Evolutionary conservation across 2,113 vertebrate species (phyloP).

Genomic region (Tiliqua scincoides): DNA sequence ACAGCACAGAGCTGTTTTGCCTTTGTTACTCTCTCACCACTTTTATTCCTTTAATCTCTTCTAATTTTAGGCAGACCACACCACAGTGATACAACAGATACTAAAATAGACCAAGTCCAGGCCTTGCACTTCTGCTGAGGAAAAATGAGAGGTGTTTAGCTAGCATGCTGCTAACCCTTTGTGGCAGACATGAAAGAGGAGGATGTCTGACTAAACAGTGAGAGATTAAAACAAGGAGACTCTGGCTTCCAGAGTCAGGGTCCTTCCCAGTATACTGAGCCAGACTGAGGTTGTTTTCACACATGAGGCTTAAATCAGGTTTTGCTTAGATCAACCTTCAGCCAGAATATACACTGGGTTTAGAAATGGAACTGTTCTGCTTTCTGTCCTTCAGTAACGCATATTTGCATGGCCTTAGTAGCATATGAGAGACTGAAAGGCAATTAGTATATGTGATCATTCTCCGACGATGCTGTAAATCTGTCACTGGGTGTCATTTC

Average conservation of each 20-base stretch:
- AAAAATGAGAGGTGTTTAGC: not conserved
- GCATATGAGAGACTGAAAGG: not conserved
- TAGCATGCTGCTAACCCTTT: not conserved
- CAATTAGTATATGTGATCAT: not conserved
- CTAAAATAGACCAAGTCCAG: slow-evolving; percentile 4
- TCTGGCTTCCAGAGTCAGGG: not conserved
- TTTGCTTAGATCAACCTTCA: not conserved
- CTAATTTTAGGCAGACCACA: slow-evolving; percentile 15
- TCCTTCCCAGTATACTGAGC: not conserved
- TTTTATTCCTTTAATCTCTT: slow-evolving; percentile 22
- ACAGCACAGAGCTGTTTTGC: not conserved
- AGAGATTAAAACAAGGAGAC: not conserved
- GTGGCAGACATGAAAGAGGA: not conserved
- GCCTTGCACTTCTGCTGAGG: not conserved
- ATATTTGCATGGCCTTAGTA: no score
- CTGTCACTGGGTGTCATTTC: no score
- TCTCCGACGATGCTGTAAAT: not conserved
- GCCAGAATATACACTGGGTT: not conserved
- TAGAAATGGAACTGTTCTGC: not conserved
- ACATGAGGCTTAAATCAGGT: not conserved
- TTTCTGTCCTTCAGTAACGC: not conserved
- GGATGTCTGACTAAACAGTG: not conserved
- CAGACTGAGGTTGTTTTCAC: not conserved
- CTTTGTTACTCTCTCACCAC: slow-evolving; percentile 7
- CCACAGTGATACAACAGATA: slow-evolving; percentile 13